A percentile compares a stretch with the other conserved stretches of the same genome.
Evolutionary conservation across 1,140 invertebrate species (phyloP).

Genomic region (Kradibia gibbosae): DNA sequence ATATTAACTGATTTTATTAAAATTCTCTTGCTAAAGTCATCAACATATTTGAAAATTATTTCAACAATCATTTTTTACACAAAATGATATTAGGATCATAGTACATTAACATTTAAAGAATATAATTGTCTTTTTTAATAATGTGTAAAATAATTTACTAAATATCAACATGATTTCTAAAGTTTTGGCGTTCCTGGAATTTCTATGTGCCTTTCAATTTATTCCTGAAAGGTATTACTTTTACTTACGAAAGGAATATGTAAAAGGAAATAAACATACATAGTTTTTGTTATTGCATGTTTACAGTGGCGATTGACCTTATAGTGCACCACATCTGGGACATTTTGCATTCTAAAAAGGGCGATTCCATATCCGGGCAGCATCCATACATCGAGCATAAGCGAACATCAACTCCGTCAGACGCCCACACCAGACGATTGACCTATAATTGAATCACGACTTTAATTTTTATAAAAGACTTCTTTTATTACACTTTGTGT

Average conservation of each 20-base stretch:
- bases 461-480: slow-evolving; percentile 13
- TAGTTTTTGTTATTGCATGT: slow-evolving; percentile 76
- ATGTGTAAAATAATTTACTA: not conserved
- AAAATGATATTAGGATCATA: not conserved
- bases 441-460: slow-evolving; percentile 49
- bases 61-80: not conserved
- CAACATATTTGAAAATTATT: not conserved
- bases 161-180: not conserved
- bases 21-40: too few relatives aligned
- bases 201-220: slow-evolving; percentile 21
- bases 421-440: slow-evolving; percentile 74
- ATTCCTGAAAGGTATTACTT: slow-evolving; percentile 10
- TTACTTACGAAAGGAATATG: slow-evolving; percentile 43
- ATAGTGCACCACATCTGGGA: slow-evolving; percentile 99
- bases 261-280: slow-evolving; percentile 62
- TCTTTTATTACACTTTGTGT: slow-evolving; percentile 38
- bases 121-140: not conserved
- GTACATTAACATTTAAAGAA: not conserved
- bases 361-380: slow-evolving; percentile 69
- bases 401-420: slow-evolving; percentile 69
- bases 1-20: too few relatives aligned
- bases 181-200: slow-evolving; percentile 15
- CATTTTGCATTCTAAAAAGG: slow-evolving; percentile 83
- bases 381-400: slow-evolving; percentile 70
- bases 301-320: slow-evolving; percentile 98